A percentile compares a stretch with the other conserved stretches of the same genome.
Evolutionary conservation across 2,888 invertebrate species (phyloP).

Genomic region (Synergus umbraculus): DNA sequence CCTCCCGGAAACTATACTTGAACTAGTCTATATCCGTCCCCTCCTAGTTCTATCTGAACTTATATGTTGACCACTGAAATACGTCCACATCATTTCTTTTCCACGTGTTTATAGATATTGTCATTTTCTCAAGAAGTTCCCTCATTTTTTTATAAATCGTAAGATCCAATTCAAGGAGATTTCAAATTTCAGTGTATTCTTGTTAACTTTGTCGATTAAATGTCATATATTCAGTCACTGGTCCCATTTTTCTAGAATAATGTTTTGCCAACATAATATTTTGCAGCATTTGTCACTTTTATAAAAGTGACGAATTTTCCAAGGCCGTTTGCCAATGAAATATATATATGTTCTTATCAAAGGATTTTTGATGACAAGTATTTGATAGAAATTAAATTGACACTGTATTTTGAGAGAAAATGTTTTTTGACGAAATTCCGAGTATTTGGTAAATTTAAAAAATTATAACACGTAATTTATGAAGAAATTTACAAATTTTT

Average conservation of each 20-base stretch:
- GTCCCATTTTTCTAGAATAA: background rate
- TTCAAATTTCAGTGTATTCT: background rate
- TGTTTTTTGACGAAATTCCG: too few relatives aligned
- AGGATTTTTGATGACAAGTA: too few relatives aligned
- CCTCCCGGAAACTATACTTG: slow-evolving; percentile 60
- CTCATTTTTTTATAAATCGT: background rate
- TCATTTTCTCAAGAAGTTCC: background rate
- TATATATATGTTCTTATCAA: too few relatives aligned
- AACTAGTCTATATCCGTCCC: slow-evolving; percentile 64
- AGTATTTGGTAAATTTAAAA: too few relatives aligned
- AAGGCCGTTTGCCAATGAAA: too few relatives aligned
- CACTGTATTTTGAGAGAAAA: too few relatives aligned
- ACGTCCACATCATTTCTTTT: slow-evolving; percentile 68
- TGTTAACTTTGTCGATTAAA: background rate
- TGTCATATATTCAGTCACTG: background rate
- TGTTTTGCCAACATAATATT: too few relatives aligned
- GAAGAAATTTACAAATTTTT: too few relatives aligned
- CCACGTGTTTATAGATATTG: slow-evolving; percentile 22
- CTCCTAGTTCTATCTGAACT: slow-evolving; percentile 55
- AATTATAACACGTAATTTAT: too few relatives aligned
- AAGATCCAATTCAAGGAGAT: background rate
- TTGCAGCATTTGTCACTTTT: too few relatives aligned
- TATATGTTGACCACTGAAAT: slow-evolving; percentile 65
- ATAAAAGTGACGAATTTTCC: too few relatives aligned
- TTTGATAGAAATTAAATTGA: too few relatives aligned